phyloP scores from a whole-genome alignment of 2,113 vertebrate genomes.

The Paralichthys olivaceus region DNA sequence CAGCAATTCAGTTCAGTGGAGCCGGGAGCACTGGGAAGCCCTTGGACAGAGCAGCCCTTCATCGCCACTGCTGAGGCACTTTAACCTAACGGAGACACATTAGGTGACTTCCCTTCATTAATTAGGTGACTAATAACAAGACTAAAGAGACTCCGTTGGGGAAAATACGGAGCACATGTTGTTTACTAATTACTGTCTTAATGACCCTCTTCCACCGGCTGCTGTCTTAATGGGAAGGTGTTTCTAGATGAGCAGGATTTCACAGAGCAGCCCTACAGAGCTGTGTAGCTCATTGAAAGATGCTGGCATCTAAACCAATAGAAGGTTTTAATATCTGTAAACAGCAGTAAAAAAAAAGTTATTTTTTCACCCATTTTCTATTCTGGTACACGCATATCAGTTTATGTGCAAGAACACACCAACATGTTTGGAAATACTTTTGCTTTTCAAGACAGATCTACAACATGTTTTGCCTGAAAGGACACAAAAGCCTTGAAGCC shows the following conservation, averaged over 20 bases:
- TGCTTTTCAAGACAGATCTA: background rate
- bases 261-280: background rate
- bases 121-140: constrained; percentile 15
- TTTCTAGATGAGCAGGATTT: constrained; percentile 14
- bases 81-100: background rate
- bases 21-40: background rate
- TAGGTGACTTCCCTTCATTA: constrained; percentile 10
- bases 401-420: background rate
- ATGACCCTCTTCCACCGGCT: constrained; percentile 18
- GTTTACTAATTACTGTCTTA: constrained; percentile 30
- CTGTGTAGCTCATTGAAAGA: background rate
- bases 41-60: background rate
- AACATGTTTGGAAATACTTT: background rate
- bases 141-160: constrained; percentile 4
- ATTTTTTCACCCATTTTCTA: background rate
- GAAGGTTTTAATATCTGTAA: too few relatives aligned
- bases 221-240: constrained; percentile 18
- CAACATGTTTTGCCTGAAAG: background rate
- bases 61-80: background rate
- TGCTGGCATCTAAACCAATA: background rate
- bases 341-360: background rate
- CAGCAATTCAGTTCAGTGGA: background rate
- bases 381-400: background rate
- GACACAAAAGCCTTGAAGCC: background rate
- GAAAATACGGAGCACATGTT: constrained; percentile 15